Evolutionary conservation across 2,888 invertebrate species (phyloP), one percentile per base, ranked within the genome.

Genomic region (Agriopis marginaria): DNA sequence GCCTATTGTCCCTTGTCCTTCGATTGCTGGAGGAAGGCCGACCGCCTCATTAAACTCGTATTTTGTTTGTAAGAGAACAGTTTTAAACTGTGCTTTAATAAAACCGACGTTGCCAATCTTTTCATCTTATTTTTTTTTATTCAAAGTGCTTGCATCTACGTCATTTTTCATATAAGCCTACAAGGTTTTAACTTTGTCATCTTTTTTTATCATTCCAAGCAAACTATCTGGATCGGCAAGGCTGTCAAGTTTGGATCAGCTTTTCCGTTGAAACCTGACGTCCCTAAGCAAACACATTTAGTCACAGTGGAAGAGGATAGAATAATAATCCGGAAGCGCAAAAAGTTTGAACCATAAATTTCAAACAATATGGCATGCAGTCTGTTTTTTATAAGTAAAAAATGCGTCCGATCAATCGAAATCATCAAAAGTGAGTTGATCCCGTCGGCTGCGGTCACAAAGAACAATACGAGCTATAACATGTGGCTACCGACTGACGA

Each of bases 401-500:
- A 91, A 84, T 72, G 74, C 77, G 78, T 82, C 79, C 83, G 83
- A 89, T 89, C 87, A 81, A 90, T 90, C 85, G 86, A 84, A 86
- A 88, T 87, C 85, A 87, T 89, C 84, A 88, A 87, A 84, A 82
- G 82, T 80, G 80, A 83, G 82, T 80, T 77, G 82, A 82, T 80
- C 84, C 83, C 83, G 81, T 81, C 81, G 82, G 78, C 83, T 86
- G 89, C 83, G 92, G 92, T 90, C 91, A 90, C 87, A 86, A 76
- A 78, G 87, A 89, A 93, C 90, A 92, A 91, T 91, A 82, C 84
- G 80, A 83, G 77, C 80, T 80, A 91, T 23, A 23, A 23, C 93
- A 94, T 93, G 91, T 92, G 93, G 93, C 93, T 88, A 91, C 91
- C 91, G 92, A 88, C 89, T 87, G 92, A 82, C 88, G 85, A 86